Evolutionary conservation across 1,140 invertebrate genomes (phyloP).

Genomic region (Drosophila leontia): DNA sequence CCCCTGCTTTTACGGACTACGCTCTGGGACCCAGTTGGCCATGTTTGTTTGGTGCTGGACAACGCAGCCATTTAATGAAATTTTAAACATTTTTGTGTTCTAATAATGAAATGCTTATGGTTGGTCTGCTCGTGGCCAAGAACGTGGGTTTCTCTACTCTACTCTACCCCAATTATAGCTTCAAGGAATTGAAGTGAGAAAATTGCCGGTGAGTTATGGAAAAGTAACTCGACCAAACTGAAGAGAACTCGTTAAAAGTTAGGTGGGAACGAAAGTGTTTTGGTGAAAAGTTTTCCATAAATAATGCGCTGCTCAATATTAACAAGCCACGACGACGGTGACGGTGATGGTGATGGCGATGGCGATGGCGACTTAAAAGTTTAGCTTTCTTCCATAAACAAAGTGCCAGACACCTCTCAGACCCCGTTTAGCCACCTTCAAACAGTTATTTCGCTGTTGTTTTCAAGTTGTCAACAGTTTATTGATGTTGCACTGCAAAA

Average conservation of each 20-base stretch:
- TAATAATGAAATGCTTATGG: constrained; percentile 79
- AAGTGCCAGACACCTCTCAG: constrained; percentile 50
- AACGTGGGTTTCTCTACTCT: background rate
- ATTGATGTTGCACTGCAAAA: constrained; percentile 5
- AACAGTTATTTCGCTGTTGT: constrained; percentile 28
- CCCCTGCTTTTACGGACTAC: constrained; percentile 16
- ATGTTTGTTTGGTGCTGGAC: constrained; percentile 46
- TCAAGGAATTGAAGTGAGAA: constrained; percentile 38
- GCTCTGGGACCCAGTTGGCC: constrained; percentile 11
- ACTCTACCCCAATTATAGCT: background rate
- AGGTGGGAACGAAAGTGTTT: constrained; percentile 59
- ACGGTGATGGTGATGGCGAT: constrained; percentile 32
- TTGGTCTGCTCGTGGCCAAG: constrained; percentile 33
- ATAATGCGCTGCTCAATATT: constrained; percentile 79
- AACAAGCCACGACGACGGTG: constrained; percentile 53
- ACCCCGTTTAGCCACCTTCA: background rate
- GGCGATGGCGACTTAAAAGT: constrained; percentile 61
- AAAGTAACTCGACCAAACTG: constrained; percentile 25
- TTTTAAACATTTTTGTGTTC: constrained; percentile 79
- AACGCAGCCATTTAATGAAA: constrained; percentile 76
- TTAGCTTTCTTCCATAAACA: constrained; percentile 71
- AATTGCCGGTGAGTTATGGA: constrained; percentile 38
- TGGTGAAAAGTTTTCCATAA: constrained; percentile 71
- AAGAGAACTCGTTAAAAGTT: constrained; percentile 75
- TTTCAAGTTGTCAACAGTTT: constrained; percentile 51